Percentiles rank a stretch among this genome's conserved stretches.
These are phyloP conservation scores for Hycleus cichorii DNA, from an alignment of 1,140 invertebrate species.

Conservation along the genomic window DNA sequence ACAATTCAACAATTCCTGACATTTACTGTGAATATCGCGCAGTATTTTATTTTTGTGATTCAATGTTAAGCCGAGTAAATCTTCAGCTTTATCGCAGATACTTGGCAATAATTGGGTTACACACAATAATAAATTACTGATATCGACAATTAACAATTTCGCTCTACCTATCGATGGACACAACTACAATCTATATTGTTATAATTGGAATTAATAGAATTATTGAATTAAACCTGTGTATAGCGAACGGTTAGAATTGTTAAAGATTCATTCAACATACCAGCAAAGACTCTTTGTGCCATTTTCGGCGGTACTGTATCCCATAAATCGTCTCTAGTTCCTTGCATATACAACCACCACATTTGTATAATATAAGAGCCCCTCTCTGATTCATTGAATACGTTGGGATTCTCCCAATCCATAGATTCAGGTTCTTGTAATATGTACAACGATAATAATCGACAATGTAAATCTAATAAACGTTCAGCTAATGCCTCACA, in stretches of 20 bases:
- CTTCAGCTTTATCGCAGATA: conserved; percentile 54
- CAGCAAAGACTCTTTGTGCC: conserved; percentile 69
- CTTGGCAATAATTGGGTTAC: conserved; percentile 58
- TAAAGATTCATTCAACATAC: conserved; percentile 73
- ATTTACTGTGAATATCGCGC: conserved; percentile 70
- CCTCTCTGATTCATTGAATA: conserved; percentile 59
- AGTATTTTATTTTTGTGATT: conserved; percentile 54
- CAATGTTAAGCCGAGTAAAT: conserved; percentile 50
- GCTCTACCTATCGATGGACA: conserved; percentile 52
- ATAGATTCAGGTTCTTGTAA: conserved; percentile 69
- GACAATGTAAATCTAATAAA: conserved; percentile 66
- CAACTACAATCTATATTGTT: conserved; percentile 34
- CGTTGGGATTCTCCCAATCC: conserved; percentile 54
- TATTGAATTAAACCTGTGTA: conserved; percentile 49
- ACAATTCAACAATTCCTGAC: conserved; percentile 62
- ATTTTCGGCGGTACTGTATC: conserved; percentile 72
- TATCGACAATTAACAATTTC: conserved; percentile 59
- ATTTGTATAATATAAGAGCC: conserved; percentile 72
- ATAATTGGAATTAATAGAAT: conserved; percentile 31
- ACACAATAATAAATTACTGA: conserved; percentile 65
- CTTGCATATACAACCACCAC: conserved; percentile 81
- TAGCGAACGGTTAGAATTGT: conserved; percentile 67
- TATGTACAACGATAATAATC: conserved; percentile 66
- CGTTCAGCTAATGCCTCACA: conserved; percentile 71
- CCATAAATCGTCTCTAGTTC: conserved; percentile 68